phyloP scores from a whole-genome alignment of 2,797 vertebrate genomes.

The Xenopus petersii region DNA sequence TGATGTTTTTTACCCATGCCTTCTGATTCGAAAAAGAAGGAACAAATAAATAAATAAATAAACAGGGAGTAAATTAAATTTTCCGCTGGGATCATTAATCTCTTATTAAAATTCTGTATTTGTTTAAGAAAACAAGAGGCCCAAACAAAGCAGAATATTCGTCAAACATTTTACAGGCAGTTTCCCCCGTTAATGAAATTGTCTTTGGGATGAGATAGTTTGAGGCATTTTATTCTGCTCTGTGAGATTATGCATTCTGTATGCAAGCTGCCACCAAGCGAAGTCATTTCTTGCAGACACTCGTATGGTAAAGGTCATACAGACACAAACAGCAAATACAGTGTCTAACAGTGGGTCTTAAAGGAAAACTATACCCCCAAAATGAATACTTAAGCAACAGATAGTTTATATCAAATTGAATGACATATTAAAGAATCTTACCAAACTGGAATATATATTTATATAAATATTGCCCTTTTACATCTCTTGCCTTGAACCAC shows the following conservation, averaged over 20 bases:
- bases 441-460: too few relatives aligned
- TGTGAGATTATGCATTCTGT: constrained; percentile 31
- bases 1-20: constrained; percentile 41
- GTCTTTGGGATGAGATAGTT: constrained; percentile 34
- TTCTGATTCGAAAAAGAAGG: constrained; percentile 35
- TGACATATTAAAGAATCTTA: too few relatives aligned
- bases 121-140: constrained; percentile 38
- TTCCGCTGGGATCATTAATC: constrained; percentile 56
- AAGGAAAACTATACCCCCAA: too few relatives aligned
- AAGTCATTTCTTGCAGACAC: neutral
- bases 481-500: too few relatives aligned
- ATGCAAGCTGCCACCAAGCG: constrained; percentile 12
- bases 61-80: constrained; percentile 47
- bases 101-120: constrained; percentile 58
- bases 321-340: neutral
- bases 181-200: constrained; percentile 48
- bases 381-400: too few relatives aligned
- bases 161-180: constrained; percentile 42
- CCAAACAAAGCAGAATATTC: constrained; percentile 43
- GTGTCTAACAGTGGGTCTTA: too few relatives aligned
- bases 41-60: constrained; percentile 47
- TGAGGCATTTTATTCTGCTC: constrained; percentile 30
- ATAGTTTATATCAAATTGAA: too few relatives aligned
- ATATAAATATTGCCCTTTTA: too few relatives aligned
- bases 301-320: constrained; percentile 1